Evolutionary conservation across 2,888 invertebrate species (phyloP), one percentile per base, ranked within the genome.

Genomic region (Ptychoptera contaminata): DNA sequence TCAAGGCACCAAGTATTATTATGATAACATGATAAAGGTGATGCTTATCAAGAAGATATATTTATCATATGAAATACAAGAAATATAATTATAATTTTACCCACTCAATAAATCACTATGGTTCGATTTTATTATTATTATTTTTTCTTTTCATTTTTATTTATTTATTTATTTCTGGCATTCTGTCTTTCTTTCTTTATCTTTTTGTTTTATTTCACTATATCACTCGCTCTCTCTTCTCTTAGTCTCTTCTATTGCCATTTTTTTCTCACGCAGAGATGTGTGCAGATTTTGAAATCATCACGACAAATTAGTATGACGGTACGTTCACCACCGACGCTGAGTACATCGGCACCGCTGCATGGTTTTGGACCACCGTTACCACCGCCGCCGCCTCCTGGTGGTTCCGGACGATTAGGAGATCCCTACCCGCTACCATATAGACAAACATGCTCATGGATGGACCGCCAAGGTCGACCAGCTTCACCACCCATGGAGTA

Each of bases 361-460:
- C 67, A 70, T 48, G 72, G 68, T 54, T 58, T 70, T 58, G 57
- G 68, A 53, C 58, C 69, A 62, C 66, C 64, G 50, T 59, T 14
- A 60, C 60, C 59, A 52, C 61, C 30, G 51, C 56, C 40, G 35
- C 35, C 42, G 43, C 61, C 68, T 12, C 61, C 68, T 12, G 66
- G 67, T 48, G 72, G 63, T 54, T 69, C 53, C 59, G 56, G 57
- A 38, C 31, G 40, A 2, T 16, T 30, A 16, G 40, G 40, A 40
- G 42, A 42, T 34, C 42, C 76, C 40, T 23, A 23, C 23, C 73
- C 63, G 31, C 54, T 64, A 49, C 66, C 66, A 53, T 66, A 63
- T 55, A 60, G 82, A 46, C 87, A 88, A 56, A 84, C 86, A 43
- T 93, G 91, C 68, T 86, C 87, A 47, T 93, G 93, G 93, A 88